Percentiles rank a stretch among this genome's conserved stretches.
Conservation (phyloP, 2,888 invertebrate genomes). For the Nineta flava region DNA sequence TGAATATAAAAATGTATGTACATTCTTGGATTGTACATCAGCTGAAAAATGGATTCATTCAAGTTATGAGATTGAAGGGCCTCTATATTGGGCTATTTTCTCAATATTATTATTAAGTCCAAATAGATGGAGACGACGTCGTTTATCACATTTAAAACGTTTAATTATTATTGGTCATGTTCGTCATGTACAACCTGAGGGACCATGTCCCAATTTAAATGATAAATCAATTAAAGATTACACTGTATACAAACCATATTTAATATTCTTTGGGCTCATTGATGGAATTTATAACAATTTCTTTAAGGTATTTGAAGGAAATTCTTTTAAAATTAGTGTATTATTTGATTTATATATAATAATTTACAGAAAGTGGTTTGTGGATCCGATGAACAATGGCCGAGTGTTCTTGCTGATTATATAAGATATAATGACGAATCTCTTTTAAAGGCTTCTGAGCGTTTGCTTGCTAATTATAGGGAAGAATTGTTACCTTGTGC, state of each 20-base stretch:
- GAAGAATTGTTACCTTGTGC: slow-evolving; percentile 83
- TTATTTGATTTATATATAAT: neutral
- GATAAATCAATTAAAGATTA: slow-evolving; percentile 47
- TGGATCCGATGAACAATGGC: slow-evolving; percentile 69
- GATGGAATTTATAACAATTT: slow-evolving; percentile 72
- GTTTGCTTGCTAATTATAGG: slow-evolving; percentile 62
- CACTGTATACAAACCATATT: slow-evolving; percentile 66
- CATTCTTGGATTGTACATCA: slow-evolving; percentile 48
- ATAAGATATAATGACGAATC: slow-evolving; percentile 88
- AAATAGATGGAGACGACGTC: slow-evolving; percentile 57
- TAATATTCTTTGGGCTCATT: slow-evolving; percentile 72
- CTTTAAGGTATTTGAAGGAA: slow-evolving; percentile 51
- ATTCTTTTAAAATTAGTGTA: slow-evolving; percentile 3
- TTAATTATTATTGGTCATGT: slow-evolving; percentile 64
- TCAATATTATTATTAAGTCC: slow-evolving; percentile 65
- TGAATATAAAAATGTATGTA: slow-evolving; percentile 62
- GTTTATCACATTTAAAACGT: slow-evolving; percentile 57
- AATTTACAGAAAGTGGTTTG: slow-evolving; percentile 45
- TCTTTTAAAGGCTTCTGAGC: slow-evolving; percentile 75
- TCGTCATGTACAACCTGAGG: slow-evolving; percentile 47
- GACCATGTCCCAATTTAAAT: slow-evolving; percentile 35
- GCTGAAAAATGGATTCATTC: slow-evolving; percentile 58
- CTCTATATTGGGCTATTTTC: slow-evolving; percentile 74
- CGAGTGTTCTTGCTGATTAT: slow-evolving; percentile 75
- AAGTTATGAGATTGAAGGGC: slow-evolving; percentile 80